Conservation (phyloP, 2,888 invertebrate genomes). For the Acanthoscelides obtectus region DNA sequence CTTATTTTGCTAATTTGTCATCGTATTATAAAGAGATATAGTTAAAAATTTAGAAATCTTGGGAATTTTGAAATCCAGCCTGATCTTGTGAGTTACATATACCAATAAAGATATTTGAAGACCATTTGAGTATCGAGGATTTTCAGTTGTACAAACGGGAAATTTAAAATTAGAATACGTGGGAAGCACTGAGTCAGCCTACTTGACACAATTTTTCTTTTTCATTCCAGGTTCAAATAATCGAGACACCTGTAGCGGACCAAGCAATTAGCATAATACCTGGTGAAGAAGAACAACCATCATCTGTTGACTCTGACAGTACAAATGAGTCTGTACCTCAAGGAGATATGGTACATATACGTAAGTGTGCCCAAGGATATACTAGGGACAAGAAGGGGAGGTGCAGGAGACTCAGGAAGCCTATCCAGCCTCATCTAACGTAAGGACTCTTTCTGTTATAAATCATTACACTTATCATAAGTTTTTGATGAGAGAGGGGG, state of each 20-base stretch:
- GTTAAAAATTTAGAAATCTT: no score
- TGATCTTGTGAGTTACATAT: no score
- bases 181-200: no score
- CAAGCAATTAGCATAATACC: slow-evolving; percentile 14
- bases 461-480: not conserved
- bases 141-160: no score
- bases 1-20: no score
- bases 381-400: slow-evolving; percentile 42
- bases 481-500: no score
- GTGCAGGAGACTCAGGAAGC: slow-evolving; percentile 41
- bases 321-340: slow-evolving; percentile 19
- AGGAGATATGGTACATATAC: slow-evolving; percentile 33
- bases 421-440: slow-evolving; percentile 14
- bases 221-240: slow-evolving; percentile 24
- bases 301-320: not conserved
- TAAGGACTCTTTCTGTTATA: slow-evolving; percentile 11
- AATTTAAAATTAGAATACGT: no score
- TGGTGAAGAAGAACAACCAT: slow-evolving; percentile 18
- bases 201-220: no score
- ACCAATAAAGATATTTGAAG: no score
- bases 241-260: slow-evolving; percentile 18
- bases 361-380: slow-evolving; percentile 39
- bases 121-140: no score
- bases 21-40: no score
- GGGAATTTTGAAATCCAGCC: no score